Evolutionary conservation across 2,113 vertebrate genomes (phyloP).

Genomic region (Engystomops pustulosus): DNA sequence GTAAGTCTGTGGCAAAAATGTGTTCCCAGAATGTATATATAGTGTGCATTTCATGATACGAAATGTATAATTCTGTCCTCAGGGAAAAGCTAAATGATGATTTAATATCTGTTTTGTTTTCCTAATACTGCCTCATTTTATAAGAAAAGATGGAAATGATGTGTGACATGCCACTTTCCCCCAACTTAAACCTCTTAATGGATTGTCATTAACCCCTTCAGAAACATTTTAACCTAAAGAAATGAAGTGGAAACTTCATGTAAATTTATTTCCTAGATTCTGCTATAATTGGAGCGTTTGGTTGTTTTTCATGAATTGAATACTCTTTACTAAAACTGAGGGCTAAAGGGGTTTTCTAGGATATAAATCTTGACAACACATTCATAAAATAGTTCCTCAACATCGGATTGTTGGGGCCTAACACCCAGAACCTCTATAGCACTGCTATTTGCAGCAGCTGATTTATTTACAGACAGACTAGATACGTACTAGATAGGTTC

Average conservation of each 20-base stretch:
- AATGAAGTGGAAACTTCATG: not conserved
- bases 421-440: too few species aligned
- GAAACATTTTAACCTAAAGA: not conserved
- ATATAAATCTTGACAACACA: too few species aligned
- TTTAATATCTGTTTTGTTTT: constrained; percentile 12
- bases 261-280: not conserved
- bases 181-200: not conserved
- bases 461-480: too few species aligned
- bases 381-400: too few species aligned
- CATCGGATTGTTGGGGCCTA: too few species aligned
- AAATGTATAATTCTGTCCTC: too few species aligned
- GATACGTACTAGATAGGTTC: too few species aligned
- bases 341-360: too few species aligned
- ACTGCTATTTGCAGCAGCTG: too few species aligned
- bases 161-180: not conserved
- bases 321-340: not conserved
- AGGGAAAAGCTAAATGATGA: not conserved
- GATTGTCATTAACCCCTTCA: not conserved
- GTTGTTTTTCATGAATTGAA: not conserved
- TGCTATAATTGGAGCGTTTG: not conserved
- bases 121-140: not conserved
- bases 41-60: too few species aligned
- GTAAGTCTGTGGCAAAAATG: not conserved
- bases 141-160: not conserved
- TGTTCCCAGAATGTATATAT: not conserved